Evolutionary conservation across 2,797 vertebrate species (phyloP), one percentile per base, ranked within the genome.

Genomic region (Gymnothorax reevesii): DNA sequence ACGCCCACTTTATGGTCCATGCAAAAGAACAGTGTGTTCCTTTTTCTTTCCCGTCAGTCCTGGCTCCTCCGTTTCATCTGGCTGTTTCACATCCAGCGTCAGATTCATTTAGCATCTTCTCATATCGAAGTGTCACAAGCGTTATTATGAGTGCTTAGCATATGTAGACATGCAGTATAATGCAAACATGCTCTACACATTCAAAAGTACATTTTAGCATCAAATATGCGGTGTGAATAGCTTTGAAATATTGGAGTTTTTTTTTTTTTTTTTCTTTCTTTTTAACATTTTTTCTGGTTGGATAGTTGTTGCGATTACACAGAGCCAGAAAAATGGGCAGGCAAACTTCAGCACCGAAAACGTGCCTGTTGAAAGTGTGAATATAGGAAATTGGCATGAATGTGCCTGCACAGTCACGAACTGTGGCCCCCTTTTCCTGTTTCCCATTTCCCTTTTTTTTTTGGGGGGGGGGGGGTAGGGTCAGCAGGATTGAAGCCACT

Each of bases 21-120:
- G 33, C 52, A 42, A 49, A 52, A 77, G 73, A 77, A 77, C 73
- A 77, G 73, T 5, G 33, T 77, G 73, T 77, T 77, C 73, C 33
- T 15, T 77, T 27, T 33, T 15, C 69, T 13, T 27, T 42, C 33
- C 33, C 33, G 33, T 73, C 69, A 12, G n/a, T 42, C 2, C 69
- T 33, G 42, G 69, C 25, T 2, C 4, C 69, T 9, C 42, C 33
- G 4, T 77, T 77, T 77, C 42, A 52, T 15, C 13, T 42, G 22
- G 64, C 33, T 42, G 22, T 77, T 49, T 15, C 33, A 77, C 73
- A 49, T 52, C 73, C 20, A 15, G 4, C 10, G 12, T 42, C 27
- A 22, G 22, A 6, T 10, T 27, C 8, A 13, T 42, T 73, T 9
- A 2, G 42, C 73, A 77, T 77, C 2, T 49, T 42, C 73, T 27